Conservation (phyloP, 2,113 vertebrate species). For the Cichladusa arquata region DNA sequence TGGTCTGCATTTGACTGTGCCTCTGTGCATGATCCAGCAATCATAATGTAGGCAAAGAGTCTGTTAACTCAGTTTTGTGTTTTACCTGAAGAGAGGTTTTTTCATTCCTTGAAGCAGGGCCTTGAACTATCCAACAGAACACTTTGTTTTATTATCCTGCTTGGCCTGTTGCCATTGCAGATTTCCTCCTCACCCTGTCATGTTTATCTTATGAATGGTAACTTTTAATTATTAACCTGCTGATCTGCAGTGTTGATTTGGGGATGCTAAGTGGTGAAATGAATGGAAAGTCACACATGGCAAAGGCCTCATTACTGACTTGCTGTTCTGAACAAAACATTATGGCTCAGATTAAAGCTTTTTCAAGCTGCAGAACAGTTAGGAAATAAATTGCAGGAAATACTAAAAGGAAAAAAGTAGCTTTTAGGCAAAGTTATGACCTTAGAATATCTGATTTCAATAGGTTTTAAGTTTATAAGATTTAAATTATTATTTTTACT, state of each 20-base stretch:
- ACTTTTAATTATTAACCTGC: background rate
- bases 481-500: background rate
- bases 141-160: background rate
- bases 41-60: background rate
- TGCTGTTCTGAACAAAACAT: background rate
- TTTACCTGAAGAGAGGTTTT: background rate
- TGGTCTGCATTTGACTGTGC: background rate
- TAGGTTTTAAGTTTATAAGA: background rate
- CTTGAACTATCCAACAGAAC: background rate
- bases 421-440: background rate
- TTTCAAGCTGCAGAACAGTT: background rate
- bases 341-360: background rate
- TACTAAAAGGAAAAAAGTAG: background rate
- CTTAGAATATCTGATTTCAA: background rate
- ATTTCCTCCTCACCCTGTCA: background rate
- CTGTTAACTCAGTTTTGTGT: background rate
- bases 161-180: background rate
- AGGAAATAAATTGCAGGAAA: background rate
- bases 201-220: background rate
- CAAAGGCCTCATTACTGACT: background rate
- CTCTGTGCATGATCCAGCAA: background rate
- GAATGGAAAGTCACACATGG: background rate
- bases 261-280: background rate
- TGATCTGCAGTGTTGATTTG: background rate
- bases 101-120: background rate